Conservation (phyloP, 2,113 vertebrate species). For the Acrocephalus kingi region DNA sequence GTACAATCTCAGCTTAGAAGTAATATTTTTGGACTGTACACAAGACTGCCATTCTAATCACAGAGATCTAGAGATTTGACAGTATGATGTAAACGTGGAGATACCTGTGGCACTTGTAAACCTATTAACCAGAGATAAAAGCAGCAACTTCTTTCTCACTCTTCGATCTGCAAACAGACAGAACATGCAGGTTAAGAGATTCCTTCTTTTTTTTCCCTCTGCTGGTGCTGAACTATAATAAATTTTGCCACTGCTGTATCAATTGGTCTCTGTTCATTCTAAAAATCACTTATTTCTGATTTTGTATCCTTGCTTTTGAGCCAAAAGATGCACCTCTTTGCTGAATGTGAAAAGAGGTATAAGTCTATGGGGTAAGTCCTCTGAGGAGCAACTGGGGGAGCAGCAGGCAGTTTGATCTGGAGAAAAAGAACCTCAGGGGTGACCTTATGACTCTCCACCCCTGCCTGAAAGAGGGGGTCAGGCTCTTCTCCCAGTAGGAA, state of each 20-base stretch:
- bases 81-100: background rate
- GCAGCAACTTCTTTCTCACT: slow-evolving; percentile 74
- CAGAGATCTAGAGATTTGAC: background rate
- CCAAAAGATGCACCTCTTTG: background rate
- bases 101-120: background rate
- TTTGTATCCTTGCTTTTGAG: background rate
- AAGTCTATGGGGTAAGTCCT: background rate
- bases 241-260: background rate
- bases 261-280: background rate
- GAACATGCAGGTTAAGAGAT: slow-evolving; percentile 73
- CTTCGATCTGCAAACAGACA: slow-evolving; percentile 75
- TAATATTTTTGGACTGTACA: background rate
- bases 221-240: slow-evolving; percentile 53
- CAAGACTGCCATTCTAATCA: background rate
- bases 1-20: background rate
- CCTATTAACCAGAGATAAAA: slow-evolving; percentile 60
- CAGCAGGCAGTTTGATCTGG: no score
- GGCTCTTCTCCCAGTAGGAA: background rate
- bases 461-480: background rate
- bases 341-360: background rate
- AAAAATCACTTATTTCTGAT: background rate
- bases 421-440: background rate
- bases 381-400: background rate
- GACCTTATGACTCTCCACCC: background rate
- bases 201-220: slow-evolving; percentile 73